Percentiles rank a stretch among this genome's conserved stretches.
Conservation (phyloP, 2,888 invertebrate species). For the Drosophila parthenogenetica region DNA sequence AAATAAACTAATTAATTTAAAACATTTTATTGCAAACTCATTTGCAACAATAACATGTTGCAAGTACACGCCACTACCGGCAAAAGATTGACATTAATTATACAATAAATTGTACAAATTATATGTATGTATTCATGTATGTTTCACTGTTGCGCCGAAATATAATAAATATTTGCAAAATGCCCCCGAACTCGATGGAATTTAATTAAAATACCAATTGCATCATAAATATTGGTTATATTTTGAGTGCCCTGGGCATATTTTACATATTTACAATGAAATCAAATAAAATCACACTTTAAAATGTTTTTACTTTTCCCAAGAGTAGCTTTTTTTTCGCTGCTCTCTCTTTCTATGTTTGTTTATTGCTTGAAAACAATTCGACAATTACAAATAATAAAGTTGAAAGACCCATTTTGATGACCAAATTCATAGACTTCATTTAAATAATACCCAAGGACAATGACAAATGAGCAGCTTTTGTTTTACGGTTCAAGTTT, state of each 20-base stretch:
- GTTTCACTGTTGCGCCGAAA: conserved; percentile 7
- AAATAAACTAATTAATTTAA: conserved; percentile 47
- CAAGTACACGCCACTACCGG: not conserved
- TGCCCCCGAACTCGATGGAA: conserved; percentile 36
- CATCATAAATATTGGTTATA: conserved; percentile 65
- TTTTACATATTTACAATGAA: conserved; percentile 19
- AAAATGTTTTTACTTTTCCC: conserved; percentile 19
- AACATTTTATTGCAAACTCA: conserved; percentile 22
- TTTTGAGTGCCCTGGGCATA: conserved; percentile 8
- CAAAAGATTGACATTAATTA: conserved; percentile 65
- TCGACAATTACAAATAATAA: conserved; percentile 52
- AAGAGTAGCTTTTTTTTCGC: not conserved
- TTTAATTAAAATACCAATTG: conserved; percentile 75
- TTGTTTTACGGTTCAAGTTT: conserved; percentile 57
- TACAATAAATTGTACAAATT: conserved; percentile 64
- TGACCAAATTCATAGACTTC: conserved; percentile 47
- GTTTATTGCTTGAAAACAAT: conserved; percentile 27
- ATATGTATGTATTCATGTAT: conserved; percentile 39
- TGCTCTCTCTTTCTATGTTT: not conserved
- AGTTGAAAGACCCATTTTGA: conserved; percentile 40
- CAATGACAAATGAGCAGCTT: conserved; percentile 66
- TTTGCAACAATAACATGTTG: conserved; percentile 36
- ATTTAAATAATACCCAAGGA: conserved; percentile 57
- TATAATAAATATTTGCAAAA: conserved; percentile 45
- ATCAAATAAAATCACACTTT: conserved; percentile 38